A percentile compares a stretch with the other conserved stretches of the same genome.
Evolutionary conservation across 2,113 vertebrate genomes (phyloP).

Genomic region (Alces alces): DNA sequence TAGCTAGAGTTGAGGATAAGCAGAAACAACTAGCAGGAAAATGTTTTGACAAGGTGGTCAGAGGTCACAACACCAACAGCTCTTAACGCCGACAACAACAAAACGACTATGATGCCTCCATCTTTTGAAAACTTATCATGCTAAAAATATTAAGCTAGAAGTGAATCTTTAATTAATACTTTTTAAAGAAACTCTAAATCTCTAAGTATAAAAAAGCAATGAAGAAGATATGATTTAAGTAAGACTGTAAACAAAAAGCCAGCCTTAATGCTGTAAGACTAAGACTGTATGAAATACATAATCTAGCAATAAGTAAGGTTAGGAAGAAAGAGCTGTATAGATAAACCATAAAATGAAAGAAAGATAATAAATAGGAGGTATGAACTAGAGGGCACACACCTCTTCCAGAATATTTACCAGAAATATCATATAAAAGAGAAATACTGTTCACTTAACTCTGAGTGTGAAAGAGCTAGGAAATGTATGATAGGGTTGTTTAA

Average conservation of each 20-base stretch:
- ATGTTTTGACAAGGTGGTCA: not conserved
- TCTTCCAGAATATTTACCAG: conserved; percentile 10
- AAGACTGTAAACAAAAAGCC: conserved; percentile 19
- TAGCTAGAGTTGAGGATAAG: not conserved
- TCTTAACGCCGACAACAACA: not conserved
- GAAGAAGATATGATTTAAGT: conserved; percentile 44
- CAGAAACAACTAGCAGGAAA: not conserved
- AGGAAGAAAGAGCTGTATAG: not conserved
- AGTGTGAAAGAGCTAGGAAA: not conserved
- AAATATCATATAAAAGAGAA: conserved; percentile 1
- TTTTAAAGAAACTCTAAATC: conserved; percentile 9
- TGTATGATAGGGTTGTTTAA: not conserved
- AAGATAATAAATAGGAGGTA: not conserved
- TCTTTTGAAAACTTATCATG: not conserved
- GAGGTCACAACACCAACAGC: not conserved
- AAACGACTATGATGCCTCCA: not conserved
- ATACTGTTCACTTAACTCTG: not conserved
- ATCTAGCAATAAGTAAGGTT: not conserved
- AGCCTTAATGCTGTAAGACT: not conserved
- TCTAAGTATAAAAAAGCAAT: conserved; percentile 23
- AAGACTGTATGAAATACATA: conserved; percentile 18
- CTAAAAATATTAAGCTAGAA: conserved; percentile 12
- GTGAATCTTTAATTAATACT: conserved; percentile 35
- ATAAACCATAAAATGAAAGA: not conserved
- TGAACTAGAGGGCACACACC: not conserved